Evolutionary conservation across 2,797 vertebrate genomes (phyloP), one percentile per base, ranked within the genome.

Genomic region (Pangasius mekongensis): DNA sequence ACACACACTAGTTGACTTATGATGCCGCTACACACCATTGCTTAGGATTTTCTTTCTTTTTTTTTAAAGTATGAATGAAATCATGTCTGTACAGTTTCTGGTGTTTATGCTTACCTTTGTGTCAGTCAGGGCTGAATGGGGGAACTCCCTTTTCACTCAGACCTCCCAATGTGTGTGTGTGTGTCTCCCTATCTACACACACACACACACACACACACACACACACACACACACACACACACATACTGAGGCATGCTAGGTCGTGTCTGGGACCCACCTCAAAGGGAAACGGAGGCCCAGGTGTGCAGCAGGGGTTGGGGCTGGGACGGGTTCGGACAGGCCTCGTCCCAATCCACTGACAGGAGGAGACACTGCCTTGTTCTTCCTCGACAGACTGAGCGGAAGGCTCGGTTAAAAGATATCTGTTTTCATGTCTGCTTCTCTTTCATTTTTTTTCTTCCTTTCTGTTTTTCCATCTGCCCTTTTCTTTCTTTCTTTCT

Each of bases 241-340:
- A 67, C 24, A 78, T 66, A 81, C 58, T 36, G n/a, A 86, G 83
- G 83, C 90, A 88, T 90, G 89, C 86, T 87, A 76, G 86, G 86
- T 91, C 90, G 54, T 92, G 90, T 89, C 87, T 90, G 64, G 49
- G 90, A 91, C 85, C 73, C 64, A 88, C 56, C 81, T 91, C 49
- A 74, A 89, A 91, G 86, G 76, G 52, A 90, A 87, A 83, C 30
- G 71, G 81, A 82, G 87, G 86, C 88, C 90, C 90, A 92, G 92
- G 92, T 92, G 91, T 91, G 87, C 86, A 89, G 89, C 62, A 87
- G 82, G 74, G 83, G 87, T 89, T 89, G 88, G 84, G 82, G 87
- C 74, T 87, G 78, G 89, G 89, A 91, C 86, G 89, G 89, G 92
- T 92, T 90, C 54, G 66, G 90, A 87, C 92, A 92, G 85, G 91